phyloP scores from a whole-genome alignment of 2,888 invertebrate species.

The Lithophane semibrunnea region DNA sequence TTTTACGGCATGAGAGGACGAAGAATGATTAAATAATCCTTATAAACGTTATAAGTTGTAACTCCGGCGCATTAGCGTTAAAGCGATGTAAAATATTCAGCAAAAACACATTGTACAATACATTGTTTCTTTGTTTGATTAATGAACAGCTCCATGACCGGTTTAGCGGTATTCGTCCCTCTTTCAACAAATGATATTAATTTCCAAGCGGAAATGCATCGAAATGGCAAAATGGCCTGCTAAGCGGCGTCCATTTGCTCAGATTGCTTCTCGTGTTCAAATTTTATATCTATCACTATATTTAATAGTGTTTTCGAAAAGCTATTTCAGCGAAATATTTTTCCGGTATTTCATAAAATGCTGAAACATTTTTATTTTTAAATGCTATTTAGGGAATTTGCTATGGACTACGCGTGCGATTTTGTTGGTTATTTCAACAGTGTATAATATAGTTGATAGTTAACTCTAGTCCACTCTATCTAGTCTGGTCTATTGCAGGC shows the following conservation, averaged over 20 bases:
- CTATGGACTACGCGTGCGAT: slow-evolving; percentile 19
- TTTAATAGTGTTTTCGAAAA: slow-evolving; percentile 69
- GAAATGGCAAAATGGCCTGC: slow-evolving; percentile 87
- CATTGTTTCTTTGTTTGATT: slow-evolving; percentile 62
- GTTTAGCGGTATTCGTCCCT: slow-evolving; percentile 81
- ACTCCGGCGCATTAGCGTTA: slow-evolving; percentile 1
- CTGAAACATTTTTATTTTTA: slow-evolving; percentile 54
- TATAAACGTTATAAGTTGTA: slow-evolving; percentile 12
- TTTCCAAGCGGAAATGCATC: slow-evolving; percentile 89
- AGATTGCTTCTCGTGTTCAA: slow-evolving; percentile 84
- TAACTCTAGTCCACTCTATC: neutral
- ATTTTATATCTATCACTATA: slow-evolving; percentile 80
- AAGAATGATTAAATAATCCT: slow-evolving; percentile 24
- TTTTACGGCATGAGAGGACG: neutral
- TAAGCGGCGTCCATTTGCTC: slow-evolving; percentile 86
- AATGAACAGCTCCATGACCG: slow-evolving; percentile 76
- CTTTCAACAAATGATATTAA: slow-evolving; percentile 88
- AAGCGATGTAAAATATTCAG: slow-evolving; percentile 26
- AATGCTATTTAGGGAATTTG: slow-evolving; percentile 33
- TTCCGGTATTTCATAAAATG: slow-evolving; percentile 58
- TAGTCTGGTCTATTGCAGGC: neutral
- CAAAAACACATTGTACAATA: slow-evolving; percentile 41
- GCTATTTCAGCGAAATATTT: slow-evolving; percentile 63
- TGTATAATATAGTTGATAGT: slow-evolving; percentile 2
- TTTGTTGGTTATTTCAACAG: slow-evolving; percentile 18